Conservation (phyloP, 2,797 vertebrate species). For the Argentina silus region DNA sequence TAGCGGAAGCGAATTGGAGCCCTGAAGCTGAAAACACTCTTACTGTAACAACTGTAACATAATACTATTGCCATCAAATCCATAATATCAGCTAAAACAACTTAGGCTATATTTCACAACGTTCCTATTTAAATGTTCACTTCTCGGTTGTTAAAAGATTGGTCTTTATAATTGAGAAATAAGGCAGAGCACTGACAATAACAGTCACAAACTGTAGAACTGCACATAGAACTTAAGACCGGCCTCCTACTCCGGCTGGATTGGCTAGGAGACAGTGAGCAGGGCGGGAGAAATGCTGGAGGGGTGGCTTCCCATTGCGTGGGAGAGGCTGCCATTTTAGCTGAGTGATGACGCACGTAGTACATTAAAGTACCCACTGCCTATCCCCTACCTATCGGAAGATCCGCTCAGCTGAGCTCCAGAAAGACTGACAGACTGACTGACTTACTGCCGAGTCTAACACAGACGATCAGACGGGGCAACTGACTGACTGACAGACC, state of each 20-base stretch:
- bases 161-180: constrained; percentile 65
- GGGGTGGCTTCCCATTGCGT: constrained; percentile 25
- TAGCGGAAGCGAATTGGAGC: too few relatives aligned
- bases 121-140: background rate
- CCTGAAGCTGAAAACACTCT: too few relatives aligned
- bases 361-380: background rate
- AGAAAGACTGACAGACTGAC: constrained; percentile 54
- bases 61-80: constrained; percentile 52
- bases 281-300: constrained; percentile 1
- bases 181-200: constrained; percentile 80
- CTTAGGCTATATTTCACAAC: constrained; percentile 73
- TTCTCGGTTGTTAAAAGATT: background rate
- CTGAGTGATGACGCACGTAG: background rate
- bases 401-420: background rate
- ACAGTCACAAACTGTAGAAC: constrained; percentile 52
- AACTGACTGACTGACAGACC: background rate
- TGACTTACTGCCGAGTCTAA: background rate
- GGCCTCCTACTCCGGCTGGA: constrained; percentile 73
- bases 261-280: background rate
- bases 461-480: background rate
- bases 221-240: constrained; percentile 62
- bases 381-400: background rate
- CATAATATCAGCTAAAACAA: constrained; percentile 67
- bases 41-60: constrained; percentile 71
- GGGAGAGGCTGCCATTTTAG: constrained; percentile 13